These are phyloP conservation scores for Cantharis nigra DNA, from an alignment of 2,888 invertebrate species.

Conservation along the genomic window DNA sequence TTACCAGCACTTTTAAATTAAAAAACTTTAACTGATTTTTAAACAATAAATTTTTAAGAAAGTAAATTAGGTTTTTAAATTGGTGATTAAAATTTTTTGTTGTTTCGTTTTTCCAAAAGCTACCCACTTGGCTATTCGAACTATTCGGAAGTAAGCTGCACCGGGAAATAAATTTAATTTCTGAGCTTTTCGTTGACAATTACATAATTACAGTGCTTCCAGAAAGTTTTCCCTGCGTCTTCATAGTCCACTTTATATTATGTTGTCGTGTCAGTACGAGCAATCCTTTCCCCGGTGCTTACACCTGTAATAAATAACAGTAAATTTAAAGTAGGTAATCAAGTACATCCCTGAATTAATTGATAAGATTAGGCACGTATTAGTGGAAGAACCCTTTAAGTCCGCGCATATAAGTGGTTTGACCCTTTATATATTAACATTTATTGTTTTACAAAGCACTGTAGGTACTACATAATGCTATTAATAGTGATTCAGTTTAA, in stretches of 20 bases:
- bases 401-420: not conserved
- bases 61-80: not conserved
- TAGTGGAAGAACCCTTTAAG: not conserved
- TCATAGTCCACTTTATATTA: not conserved
- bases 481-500: not conserved
- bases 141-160: not conserved
- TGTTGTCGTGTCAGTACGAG: not conserved
- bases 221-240: not conserved
- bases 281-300: not conserved
- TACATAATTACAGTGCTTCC: not conserved
- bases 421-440: not conserved
- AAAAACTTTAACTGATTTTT: not conserved
- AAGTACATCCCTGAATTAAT: not conserved
- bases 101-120: not conserved
- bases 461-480: not conserved
- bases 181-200: not conserved
- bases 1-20: not conserved
- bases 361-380: not conserved
- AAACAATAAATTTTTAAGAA: not conserved
- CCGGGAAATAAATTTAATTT: not conserved
- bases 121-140: not conserved
- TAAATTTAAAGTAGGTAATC: not conserved
- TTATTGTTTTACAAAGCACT: not conserved
- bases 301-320: not conserved
- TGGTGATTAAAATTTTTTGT: not conserved